These are phyloP conservation scores for Pherbina coryleti DNA, from an alignment of 2,888 invertebrate species.

Conservation along the genomic window DNA sequence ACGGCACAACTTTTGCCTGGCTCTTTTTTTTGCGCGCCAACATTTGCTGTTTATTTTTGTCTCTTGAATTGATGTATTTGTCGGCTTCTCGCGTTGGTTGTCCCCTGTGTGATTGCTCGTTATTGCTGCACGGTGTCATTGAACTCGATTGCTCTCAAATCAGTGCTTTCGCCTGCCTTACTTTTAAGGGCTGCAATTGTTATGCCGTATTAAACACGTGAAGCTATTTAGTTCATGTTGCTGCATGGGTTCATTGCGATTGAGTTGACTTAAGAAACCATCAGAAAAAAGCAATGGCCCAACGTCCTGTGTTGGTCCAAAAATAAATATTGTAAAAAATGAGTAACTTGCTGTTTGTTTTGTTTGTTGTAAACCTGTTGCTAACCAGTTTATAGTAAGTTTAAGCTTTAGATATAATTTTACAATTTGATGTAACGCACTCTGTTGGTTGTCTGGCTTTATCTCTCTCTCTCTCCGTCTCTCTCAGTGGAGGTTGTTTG, in stretches of 20 bases:
- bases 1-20: background rate
- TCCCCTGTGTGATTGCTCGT: no score
- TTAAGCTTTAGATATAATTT: background rate
- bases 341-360: background rate
- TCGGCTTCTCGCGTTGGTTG: no score
- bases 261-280: no score
- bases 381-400: slow-evolving; percentile 25
- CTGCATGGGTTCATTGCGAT: no score
- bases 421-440: background rate
- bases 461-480: no score
- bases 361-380: slow-evolving; percentile 16
- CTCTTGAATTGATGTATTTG: no score
- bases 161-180: background rate
- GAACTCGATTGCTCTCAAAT: background rate
- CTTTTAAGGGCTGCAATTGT: background rate
- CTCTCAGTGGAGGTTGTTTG: no score
- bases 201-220: no score
- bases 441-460: no score
- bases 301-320: background rate
- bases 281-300: no score
- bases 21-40: background rate
- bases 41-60: background rate
- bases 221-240: no score
- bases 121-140: background rate
- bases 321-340: background rate